Conservation (phyloP, 2,797 vertebrate species). For the Salmo trutta region DNA sequence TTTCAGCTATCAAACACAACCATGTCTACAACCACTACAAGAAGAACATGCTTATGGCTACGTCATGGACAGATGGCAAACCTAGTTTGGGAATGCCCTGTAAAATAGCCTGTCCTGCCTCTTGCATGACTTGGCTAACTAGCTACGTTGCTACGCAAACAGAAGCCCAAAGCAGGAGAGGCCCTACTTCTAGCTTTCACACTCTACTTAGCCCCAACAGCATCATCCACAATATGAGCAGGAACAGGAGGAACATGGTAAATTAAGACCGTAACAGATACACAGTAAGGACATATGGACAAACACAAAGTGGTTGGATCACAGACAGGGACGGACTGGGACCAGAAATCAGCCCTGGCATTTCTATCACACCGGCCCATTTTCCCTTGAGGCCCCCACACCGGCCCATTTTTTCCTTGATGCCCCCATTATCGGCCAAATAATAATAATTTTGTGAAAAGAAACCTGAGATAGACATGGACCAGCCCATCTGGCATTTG, state of each 20-base stretch:
- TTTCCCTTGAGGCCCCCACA: too few species aligned
- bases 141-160: background rate
- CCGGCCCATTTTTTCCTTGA: too few species aligned
- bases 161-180: conserved; percentile 24
- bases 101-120: background rate
- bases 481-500: background rate
- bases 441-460: too few species aligned
- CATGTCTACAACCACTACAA: background rate
- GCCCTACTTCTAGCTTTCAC: conserved; percentile 24
- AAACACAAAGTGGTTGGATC: conserved; percentile 42
- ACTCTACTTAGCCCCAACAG: conserved; percentile 67
- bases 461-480: too few species aligned
- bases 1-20: background rate
- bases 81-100: background rate
- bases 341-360: too few species aligned
- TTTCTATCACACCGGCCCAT: too few species aligned
- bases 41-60: background rate
- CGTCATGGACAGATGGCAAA: background rate
- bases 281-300: conserved; percentile 56
- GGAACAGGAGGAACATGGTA: conserved; percentile 34
- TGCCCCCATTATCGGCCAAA: too few species aligned
- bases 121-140: background rate
- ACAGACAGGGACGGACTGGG: background rate
- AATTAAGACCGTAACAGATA: conserved; percentile 57
- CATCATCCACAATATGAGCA: conserved; percentile 16